Evolutionary conservation across 2,888 invertebrate species (phyloP).

Genomic region (Apodemia duryi): DNA sequence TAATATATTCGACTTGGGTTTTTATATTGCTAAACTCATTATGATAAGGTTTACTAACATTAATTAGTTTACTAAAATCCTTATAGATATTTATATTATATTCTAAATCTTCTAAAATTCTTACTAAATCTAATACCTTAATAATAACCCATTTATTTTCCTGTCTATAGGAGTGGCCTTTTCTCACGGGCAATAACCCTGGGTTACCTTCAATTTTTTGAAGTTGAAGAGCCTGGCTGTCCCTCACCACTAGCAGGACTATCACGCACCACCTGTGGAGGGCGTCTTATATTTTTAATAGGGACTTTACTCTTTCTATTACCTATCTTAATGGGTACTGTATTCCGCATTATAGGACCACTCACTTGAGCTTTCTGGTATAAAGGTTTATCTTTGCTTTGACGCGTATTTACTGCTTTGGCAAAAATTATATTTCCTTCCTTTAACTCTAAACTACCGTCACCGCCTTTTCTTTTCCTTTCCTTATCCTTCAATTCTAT

Average conservation of each 20-base stretch:
- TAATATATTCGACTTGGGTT: constrained; percentile 24
- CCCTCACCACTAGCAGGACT: constrained; percentile 14
- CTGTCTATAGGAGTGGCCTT: constrained; percentile 26
- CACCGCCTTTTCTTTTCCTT: constrained; percentile 23
- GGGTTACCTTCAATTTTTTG: constrained; percentile 32
- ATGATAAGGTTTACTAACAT: constrained; percentile 15
- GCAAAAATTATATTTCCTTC: constrained; percentile 25
- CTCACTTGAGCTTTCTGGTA: constrained; percentile 25
- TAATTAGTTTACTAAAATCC: constrained; percentile 19
- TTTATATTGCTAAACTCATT: constrained; percentile 24
- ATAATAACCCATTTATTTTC: constrained; percentile 22
- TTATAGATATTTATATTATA: constrained; percentile 24
- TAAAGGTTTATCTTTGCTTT: constrained; percentile 30
- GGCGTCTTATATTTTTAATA: constrained; percentile 33
- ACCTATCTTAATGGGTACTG: constrained; percentile 24
- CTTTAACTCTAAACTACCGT: constrained; percentile 24
- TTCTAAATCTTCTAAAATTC: constrained; percentile 27
- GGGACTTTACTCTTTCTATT: constrained; percentile 28
- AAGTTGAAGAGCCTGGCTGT: constrained; percentile 32
- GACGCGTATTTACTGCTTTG: constrained; percentile 27
- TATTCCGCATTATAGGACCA: constrained; percentile 24
- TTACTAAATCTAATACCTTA: constrained; percentile 28
- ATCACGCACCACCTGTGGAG: constrained; percentile 29
- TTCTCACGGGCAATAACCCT: constrained; percentile 30
- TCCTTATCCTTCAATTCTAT: constrained; percentile 22